These are phyloP conservation scores for Lipotes vexillifer DNA, from an alignment of 2,113 vertebrate genomes.

Conservation along the genomic window DNA sequence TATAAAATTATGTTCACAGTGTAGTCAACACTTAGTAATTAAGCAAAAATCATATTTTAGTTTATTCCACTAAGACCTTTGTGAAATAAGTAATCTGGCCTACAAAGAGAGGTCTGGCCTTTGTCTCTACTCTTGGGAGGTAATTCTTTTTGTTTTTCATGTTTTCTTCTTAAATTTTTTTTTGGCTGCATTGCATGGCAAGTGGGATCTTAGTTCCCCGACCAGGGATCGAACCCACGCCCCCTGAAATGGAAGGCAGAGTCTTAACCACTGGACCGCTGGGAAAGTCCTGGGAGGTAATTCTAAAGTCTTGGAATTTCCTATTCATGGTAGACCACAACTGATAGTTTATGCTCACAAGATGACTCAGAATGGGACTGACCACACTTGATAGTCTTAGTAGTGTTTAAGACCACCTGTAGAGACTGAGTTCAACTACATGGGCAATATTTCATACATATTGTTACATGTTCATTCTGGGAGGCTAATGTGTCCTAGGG, in stretches of 20 bases:
- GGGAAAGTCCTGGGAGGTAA: not conserved
- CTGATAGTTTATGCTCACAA: not conserved
- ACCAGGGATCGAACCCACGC: too few species aligned
- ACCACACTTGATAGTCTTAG: not conserved
- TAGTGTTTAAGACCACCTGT: not conserved
- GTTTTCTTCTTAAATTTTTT: too few species aligned
- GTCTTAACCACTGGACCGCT: too few species aligned
- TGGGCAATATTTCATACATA: not conserved
- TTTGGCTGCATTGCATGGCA: too few species aligned
- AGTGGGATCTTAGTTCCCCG: too few species aligned
- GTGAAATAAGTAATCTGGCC: not conserved
- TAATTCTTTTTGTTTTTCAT: not conserved
- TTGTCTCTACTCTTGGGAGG: not conserved
- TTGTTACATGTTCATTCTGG: not conserved
- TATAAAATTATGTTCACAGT: not conserved
- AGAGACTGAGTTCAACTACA: not conserved
- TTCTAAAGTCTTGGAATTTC: not conserved
- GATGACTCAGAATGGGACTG: not conserved
- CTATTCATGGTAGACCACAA: not conserved
- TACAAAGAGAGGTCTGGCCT: not conserved
- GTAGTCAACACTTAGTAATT: not conserved
- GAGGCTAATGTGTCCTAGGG: not conserved
- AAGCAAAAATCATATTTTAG: not conserved
- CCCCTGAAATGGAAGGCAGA: too few species aligned
- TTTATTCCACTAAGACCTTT: not conserved